Base-by-base conservation (phyloP, 2,888 invertebrate species). In the Eilema griseolum region DNA sequence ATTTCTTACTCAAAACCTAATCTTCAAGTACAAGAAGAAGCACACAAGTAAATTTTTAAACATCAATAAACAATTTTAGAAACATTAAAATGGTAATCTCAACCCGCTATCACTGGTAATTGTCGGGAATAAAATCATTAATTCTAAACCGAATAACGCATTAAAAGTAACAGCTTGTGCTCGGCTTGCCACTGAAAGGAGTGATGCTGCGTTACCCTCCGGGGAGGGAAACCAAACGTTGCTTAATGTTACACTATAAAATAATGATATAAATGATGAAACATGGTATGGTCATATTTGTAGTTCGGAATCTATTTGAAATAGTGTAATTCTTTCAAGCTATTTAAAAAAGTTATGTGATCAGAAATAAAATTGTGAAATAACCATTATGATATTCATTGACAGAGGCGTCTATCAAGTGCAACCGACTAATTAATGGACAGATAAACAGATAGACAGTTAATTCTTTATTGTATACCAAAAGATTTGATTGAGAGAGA, bases 141-240 rank as follows among this genome's bases (percentile, higher is more conserved):
- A 95, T 94, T 94, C 88, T 84, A 85, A 93, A 92, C 93, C 91
- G 90, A 93, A 94, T 91, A 93, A 90, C 93, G 86, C 95, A 94
- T 95, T 95, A 94, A 95, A 95, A 92, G 95, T 95, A 95, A 95
- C 94, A 95, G 94, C 95, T 94, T 93, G 94, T 85, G 87, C 86
- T 85, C 86, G 86, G 85, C 85, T 88, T 87, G 84, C 83, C 85
- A 79, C 82, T 82, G 75, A 57, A 64, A 23, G 75, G 72, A 73
- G 68, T 67, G 68, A 67, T 77, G 37, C 41, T 41, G 57, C 77
- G 57, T 73, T 78, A 57, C 66, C 65, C 80, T 76, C 76, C 77
- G 80, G 61, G 66, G 71, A 79, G 80, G 79, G 77, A 69, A 71
- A 73, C 56, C 61, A 52, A 74, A 73, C 20, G 33, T 71, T 71